Conservation (phyloP, 2,888 invertebrate genomes). For the Ormyrus pomaceus region DNA sequence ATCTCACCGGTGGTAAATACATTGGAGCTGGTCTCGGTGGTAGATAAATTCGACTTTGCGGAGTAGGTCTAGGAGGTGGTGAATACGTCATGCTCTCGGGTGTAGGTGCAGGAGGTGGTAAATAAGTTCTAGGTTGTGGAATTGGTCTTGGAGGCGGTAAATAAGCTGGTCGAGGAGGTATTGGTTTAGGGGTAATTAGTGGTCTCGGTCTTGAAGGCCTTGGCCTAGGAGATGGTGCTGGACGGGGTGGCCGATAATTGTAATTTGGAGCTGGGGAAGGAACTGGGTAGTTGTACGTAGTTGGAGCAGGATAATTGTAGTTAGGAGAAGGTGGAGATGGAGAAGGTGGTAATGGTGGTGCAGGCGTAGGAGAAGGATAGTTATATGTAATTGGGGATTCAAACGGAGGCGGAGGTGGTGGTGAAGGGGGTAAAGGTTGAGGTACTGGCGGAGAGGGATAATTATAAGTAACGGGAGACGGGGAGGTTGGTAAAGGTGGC, state of each 20-base stretch:
- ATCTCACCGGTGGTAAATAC: slow-evolving; percentile 56
- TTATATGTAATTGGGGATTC: slow-evolving; percentile 24
- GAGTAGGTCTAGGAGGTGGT: slow-evolving; percentile 45
- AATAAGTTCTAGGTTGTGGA: slow-evolving; percentile 39
- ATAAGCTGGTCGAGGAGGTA: slow-evolving; percentile 50
- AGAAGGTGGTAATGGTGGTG: slow-evolving; percentile 5
- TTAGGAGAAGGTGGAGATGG: slow-evolving; percentile 25
- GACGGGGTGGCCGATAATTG: slow-evolving; percentile 42
- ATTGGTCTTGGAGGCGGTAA: slow-evolving; percentile 54
- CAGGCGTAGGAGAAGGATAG: slow-evolving; percentile 32
- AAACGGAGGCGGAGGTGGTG: slow-evolving; percentile 3
- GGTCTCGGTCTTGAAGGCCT: slow-evolving; percentile 52
- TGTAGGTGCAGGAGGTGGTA: slow-evolving; percentile 36
- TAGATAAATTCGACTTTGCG: not conserved
- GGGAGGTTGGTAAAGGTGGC: not conserved
- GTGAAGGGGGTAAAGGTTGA: not conserved
- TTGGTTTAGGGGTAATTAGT: slow-evolving; percentile 53
- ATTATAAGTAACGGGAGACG: slow-evolving; percentile 3
- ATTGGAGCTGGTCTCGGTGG: slow-evolving; percentile 45
- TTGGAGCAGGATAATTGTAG: slow-evolving; percentile 36
- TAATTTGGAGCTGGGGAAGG: slow-evolving; percentile 38
- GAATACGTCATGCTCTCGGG: slow-evolving; percentile 29
- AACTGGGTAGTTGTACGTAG: not conserved
- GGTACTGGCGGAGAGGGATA: slow-evolving; percentile 4
- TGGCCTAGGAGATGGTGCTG: slow-evolving; percentile 33